phyloP scores from a whole-genome alignment of 2,888 invertebrate genomes.

The Esperia sulphurella region DNA sequence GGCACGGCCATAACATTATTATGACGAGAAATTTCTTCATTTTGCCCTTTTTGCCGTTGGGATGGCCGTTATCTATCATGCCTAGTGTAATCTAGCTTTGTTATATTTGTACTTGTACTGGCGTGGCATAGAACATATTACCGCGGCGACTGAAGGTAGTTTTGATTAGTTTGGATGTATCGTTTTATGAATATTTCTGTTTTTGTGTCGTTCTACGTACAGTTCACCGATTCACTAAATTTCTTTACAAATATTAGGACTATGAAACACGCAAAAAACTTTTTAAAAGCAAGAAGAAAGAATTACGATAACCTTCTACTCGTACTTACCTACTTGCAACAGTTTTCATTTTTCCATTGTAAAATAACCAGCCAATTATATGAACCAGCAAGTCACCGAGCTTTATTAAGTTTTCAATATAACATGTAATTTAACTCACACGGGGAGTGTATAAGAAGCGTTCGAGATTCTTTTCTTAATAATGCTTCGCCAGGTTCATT shows the following conservation, averaged over 20 bases:
- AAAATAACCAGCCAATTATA: constrained; percentile 3
- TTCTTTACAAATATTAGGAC: too few relatives aligned
- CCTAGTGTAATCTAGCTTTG: constrained; percentile 27
- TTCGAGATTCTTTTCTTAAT: constrained; percentile 20
- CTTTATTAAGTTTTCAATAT: constrained; percentile 14
- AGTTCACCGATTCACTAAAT: too few relatives aligned
- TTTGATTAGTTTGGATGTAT: too few relatives aligned
- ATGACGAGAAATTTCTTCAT: constrained; percentile 57
- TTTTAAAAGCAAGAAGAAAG: too few relatives aligned
- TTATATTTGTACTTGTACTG: background rate
- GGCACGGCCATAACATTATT: constrained; percentile 52
- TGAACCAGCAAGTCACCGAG: background rate
- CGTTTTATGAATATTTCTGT: too few relatives aligned
- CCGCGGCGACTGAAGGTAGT: too few relatives aligned
- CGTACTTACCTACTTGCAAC: too few relatives aligned
- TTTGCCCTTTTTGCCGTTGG: constrained; percentile 46
- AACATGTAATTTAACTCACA: background rate
- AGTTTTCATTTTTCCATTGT: background rate
- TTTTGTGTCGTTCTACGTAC: too few relatives aligned
- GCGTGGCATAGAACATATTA: background rate
- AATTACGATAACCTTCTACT: too few relatives aligned
- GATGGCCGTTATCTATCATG: constrained; percentile 51
- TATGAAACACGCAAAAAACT: too few relatives aligned
- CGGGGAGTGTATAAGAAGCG: background rate
- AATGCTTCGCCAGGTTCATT: constrained; percentile 20